A percentile compares a stretch with the other conserved stretches of the same genome.
These are phyloP conservation scores for Zapus hudsonius DNA, from an alignment of 2,113 vertebrate species.

Conservation along the genomic window DNA sequence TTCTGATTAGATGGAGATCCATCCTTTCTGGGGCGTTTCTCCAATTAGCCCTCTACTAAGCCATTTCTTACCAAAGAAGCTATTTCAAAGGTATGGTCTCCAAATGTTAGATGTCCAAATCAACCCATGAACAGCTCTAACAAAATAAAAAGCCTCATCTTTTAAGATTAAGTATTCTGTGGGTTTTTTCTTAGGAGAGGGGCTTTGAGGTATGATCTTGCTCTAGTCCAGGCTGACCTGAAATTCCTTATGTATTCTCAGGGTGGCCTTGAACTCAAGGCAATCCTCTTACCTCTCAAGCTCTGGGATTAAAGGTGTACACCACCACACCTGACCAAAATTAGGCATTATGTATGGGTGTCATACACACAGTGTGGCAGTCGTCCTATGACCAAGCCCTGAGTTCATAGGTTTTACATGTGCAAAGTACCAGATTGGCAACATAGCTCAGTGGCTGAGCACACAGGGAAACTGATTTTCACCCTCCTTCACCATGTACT, in stretches of 20 bases:
- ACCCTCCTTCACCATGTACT: accelerated
- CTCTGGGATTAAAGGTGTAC: too few relatives aligned
- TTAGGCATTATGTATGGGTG: accelerated
- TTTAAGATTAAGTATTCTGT: background rate
- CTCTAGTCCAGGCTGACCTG: too few relatives aligned
- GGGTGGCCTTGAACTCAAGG: too few relatives aligned
- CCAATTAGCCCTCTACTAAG: background rate
- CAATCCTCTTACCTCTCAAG: too few relatives aligned
- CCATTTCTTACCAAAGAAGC: background rate
- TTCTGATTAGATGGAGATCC: background rate
- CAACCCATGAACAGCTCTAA: background rate
- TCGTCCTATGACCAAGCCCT: accelerated
- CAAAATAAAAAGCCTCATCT: background rate
- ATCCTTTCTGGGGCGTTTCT: background rate
- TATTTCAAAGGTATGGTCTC: background rate
- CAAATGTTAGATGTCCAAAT: background rate
- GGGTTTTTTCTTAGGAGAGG: too few relatives aligned
- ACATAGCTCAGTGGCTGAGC: background rate
- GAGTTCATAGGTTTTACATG: accelerated
- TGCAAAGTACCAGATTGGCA: background rate
- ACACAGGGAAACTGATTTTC: background rate
- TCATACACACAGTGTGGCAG: background rate
- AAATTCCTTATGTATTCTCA: too few relatives aligned
- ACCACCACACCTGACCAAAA: too few relatives aligned
- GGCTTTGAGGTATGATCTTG: too few relatives aligned